These are phyloP conservation scores for Liopterus haemorrhoidalis DNA, from an alignment of 2,888 invertebrate genomes.

Conservation along the genomic window DNA sequence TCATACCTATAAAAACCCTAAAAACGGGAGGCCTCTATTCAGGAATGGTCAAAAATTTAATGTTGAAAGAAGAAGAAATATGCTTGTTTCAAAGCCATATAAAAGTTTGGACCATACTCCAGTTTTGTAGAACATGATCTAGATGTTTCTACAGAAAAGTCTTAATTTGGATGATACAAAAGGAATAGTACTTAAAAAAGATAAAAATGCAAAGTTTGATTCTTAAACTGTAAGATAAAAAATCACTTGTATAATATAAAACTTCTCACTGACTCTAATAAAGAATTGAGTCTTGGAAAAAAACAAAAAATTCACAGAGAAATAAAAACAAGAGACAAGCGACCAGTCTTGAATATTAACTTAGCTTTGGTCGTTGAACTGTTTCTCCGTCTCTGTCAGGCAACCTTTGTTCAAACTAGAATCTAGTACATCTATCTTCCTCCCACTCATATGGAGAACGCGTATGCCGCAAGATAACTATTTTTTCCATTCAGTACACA, in stretches of 20 bases:
- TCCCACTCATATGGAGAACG: no score
- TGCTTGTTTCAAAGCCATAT: no score
- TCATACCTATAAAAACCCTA: no score
- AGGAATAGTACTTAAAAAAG: slow-evolving; percentile 7
- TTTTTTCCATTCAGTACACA: no score
- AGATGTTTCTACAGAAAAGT: slow-evolving; percentile 9
- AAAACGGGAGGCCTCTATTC: no score
- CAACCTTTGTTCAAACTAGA: no score
- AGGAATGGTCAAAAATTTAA: no score
- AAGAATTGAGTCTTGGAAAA: slow-evolving; percentile 19
- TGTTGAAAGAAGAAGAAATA: no score
- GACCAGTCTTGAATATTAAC: slow-evolving; percentile 25
- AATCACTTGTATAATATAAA: background rate
- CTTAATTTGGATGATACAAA: slow-evolving; percentile 13
- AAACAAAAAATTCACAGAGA: slow-evolving; percentile 19
- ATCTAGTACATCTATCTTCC: no score
- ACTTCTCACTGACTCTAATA: slow-evolving; percentile 11
- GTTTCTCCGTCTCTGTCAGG: slow-evolving; percentile 5
- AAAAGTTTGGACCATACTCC: no score
- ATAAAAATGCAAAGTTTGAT: slow-evolving; percentile 9
- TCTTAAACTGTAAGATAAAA: slow-evolving; percentile 11
- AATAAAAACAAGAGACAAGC: slow-evolving; percentile 21
- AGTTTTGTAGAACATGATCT: slow-evolving; percentile 3
- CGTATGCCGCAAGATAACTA: no score
- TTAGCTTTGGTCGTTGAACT: slow-evolving; percentile 23